Base-by-base conservation (phyloP, 2,113 vertebrate genomes). In the Sphyrna mokarran region DNA sequence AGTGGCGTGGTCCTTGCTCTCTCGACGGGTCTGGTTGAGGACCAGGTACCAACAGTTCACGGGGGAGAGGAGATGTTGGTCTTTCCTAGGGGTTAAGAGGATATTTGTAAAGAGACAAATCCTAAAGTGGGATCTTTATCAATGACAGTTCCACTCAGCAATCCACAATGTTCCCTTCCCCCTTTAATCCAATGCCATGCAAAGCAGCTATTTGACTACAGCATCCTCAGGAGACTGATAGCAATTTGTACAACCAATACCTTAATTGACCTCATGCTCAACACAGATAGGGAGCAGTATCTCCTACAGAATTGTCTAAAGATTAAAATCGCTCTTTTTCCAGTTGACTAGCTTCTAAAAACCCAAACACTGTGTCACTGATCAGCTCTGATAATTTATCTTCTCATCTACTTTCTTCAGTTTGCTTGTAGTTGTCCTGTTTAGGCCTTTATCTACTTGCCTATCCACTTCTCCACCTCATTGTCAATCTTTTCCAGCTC, bases 41-140 rank as follows among this genome's bases (percentile, higher is more conserved):
- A 99, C 98, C 97, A 99, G 97, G 97, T 99, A 99, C 99, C 99
- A 99, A 97, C 99, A 99, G 97, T 99, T 99, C 96, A 99, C 99
- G 0, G 99, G 98, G 1, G 99, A 99, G 43, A 99, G 97, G 0
- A 99, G 98, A 96, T 99, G 98, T 96, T 99, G 99, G 96, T 99
- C 99, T 96, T 99, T 99, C 97, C 99, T 99, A 96, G 37, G 97
- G 96, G 93, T 54, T 26, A 66, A 93, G 63, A 63, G n/a, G 58
- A 61, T 29, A 91, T 61, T 83, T 40, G 37, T 83, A 40, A 83
- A 83, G 80, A 83, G 80, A 40, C 16, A 83, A 37, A 37, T 83
- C 13, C 13, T 16, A 83, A 37, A 83, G 14, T 3, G 9, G n/a
- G 61, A 29, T 63, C 33, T 18, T 7, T 37, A n/a, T 37, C 58